Conservation (phyloP, 2,888 invertebrate species). For the Drosophila niveifrons region DNA sequence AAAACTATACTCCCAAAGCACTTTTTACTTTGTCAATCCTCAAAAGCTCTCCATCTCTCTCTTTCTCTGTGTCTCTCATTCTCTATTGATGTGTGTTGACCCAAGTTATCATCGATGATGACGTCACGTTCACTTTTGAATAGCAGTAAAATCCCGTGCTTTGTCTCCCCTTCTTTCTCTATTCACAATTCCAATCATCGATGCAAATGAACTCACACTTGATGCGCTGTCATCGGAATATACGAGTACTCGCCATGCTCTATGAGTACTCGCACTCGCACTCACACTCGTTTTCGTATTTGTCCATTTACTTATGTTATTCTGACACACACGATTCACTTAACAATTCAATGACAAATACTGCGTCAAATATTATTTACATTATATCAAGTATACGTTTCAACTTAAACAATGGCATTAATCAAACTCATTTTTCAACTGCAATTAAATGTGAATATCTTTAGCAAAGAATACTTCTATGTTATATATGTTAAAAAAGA, state of each 20-base stretch:
- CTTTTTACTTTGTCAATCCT: slow-evolving; percentile 32
- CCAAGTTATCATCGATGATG: slow-evolving; percentile 16
- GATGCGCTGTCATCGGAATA: slow-evolving; percentile 13
- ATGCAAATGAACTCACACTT: slow-evolving; percentile 21
- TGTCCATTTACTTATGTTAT: slow-evolving; percentile 30
- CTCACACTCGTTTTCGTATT: slow-evolving; percentile 7
- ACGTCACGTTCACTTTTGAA: slow-evolving; percentile 12
- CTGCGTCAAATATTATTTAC: neutral
- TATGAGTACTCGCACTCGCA: neutral
- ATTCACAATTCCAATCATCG: slow-evolving; percentile 37
- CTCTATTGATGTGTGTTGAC: slow-evolving; percentile 3
- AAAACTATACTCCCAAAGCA: slow-evolving; percentile 24
- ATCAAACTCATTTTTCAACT: neutral
- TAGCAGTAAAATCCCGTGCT: neutral
- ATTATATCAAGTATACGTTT: neutral
- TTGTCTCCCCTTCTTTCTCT: neutral
- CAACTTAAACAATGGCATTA: neutral
- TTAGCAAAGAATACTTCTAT: no score
- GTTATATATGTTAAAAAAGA: no score
- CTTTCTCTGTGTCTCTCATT: neutral
- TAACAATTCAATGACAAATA: neutral
- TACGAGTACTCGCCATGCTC: slow-evolving; percentile 8
- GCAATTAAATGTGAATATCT: no score
- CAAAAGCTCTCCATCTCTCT: slow-evolving; percentile 8
- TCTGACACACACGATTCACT: slow-evolving; percentile 11